These are phyloP conservation scores for Yponomeuta malinellus DNA, from an alignment of 2,888 invertebrate genomes.

Conservation along the genomic window DNA sequence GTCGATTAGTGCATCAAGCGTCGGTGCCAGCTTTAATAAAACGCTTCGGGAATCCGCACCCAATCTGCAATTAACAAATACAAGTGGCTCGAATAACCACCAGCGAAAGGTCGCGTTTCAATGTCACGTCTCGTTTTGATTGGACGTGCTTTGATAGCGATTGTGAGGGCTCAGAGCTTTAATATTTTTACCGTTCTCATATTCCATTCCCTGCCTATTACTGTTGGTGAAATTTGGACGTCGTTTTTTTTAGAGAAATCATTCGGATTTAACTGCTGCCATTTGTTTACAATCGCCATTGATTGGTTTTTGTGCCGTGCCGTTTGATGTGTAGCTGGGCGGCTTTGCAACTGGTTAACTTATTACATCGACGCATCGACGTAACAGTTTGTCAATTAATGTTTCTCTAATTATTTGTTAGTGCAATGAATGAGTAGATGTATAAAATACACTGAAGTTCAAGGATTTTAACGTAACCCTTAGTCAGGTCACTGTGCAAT, in stretches of 20 bases:
- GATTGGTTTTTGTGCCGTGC: conserved; percentile 5
- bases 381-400: background rate
- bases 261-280: conserved; percentile 35
- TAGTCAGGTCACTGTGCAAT: too few relatives aligned
- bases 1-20: background rate
- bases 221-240: conserved; percentile 61
- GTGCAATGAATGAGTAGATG: too few relatives aligned
- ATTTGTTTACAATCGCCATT: conserved; percentile 8
- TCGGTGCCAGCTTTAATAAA: background rate
- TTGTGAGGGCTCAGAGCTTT: conserved; percentile 70
- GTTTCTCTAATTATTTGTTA: too few relatives aligned
- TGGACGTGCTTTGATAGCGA: conserved; percentile 74
- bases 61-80: background rate
- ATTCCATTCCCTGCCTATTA: conserved; percentile 55
- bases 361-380: background rate
- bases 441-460: too few relatives aligned
- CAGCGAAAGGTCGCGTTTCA: conserved; percentile 61
- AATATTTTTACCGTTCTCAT: conserved; percentile 62
- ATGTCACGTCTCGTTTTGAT: conserved; percentile 73
- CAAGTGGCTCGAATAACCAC: background rate
- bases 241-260: conserved; percentile 50
- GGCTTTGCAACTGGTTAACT: background rate
- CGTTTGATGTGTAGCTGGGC: background rate
- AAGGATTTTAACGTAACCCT: too few relatives aligned
- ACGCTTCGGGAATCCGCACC: background rate